Percentiles rank a stretch among this genome's conserved stretches.
Evolutionary conservation across 2,888 invertebrate genomes (phyloP).

Genomic region (Mystacides longicornis): DNA sequence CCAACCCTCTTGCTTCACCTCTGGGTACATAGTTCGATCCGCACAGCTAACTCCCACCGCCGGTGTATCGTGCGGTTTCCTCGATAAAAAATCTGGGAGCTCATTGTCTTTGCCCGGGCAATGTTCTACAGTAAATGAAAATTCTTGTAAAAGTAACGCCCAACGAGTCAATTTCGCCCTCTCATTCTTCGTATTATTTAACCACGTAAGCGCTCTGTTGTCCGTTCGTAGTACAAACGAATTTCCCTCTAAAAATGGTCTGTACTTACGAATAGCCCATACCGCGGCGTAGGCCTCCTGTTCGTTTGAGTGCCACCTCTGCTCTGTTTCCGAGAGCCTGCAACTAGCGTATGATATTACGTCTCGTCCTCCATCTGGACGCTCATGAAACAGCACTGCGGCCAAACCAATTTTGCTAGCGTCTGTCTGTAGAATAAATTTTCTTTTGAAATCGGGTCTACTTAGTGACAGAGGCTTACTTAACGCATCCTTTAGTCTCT

Average conservation of each 20-base stretch:
- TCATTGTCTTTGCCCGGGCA: constrained; percentile 7
- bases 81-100: not conserved
- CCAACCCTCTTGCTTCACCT: too few species aligned
- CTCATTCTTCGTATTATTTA: not conserved
- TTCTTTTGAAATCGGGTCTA: not conserved
- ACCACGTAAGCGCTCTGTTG: too few species aligned
- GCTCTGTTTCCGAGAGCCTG: not conserved
- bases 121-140: constrained; percentile 4
- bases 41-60: not conserved
- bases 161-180: too few species aligned
- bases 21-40: not conserved
- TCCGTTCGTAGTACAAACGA: too few species aligned
- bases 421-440: constrained; percentile 2
- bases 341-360: constrained; percentile 2
- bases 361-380: too few species aligned
- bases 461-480: not conserved
- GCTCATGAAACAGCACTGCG: not conserved
- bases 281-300: constrained; percentile 27
- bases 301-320: too few species aligned
- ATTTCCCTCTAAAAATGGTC: constrained; percentile 27
- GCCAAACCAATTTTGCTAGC: not conserved
- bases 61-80: not conserved
- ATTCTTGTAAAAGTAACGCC: constrained; percentile 7
- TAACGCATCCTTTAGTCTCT: not conserved
- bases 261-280: constrained; percentile 27